Percentiles rank a stretch among this genome's conserved stretches.
Conservation (phyloP, 2,888 invertebrate genomes). For the Sarcophaga caerulescens region DNA sequence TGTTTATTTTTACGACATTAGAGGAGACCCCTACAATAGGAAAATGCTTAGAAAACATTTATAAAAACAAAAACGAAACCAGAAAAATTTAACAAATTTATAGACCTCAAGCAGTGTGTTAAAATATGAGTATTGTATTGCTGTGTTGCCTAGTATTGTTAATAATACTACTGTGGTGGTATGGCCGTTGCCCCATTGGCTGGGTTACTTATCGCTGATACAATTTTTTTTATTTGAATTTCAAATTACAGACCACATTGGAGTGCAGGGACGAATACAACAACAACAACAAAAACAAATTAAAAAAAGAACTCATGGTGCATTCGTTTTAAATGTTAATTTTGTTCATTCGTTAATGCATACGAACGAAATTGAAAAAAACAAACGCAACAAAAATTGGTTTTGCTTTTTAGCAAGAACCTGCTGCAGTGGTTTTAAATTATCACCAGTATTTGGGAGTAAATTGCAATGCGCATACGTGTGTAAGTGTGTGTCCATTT, state of each 20-base stretch:
- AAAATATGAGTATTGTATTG: constrained; percentile 60
- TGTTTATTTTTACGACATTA: constrained; percentile 42
- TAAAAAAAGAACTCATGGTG: neutral
- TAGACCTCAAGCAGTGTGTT: constrained; percentile 60
- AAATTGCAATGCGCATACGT: neutral
- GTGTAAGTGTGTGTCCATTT: constrained; percentile 11
- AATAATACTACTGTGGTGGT: neutral
- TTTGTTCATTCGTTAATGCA: constrained; percentile 30
- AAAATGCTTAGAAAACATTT: constrained; percentile 30
- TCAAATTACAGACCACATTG: constrained; percentile 49
- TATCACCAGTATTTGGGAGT: constrained; percentile 34
- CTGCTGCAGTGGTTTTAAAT: constrained; percentile 65
- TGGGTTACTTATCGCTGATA: constrained; percentile 35
- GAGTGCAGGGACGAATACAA: neutral
- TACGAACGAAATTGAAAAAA: constrained; percentile 31
- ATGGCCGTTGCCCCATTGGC: neutral
- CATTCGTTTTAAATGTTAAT: constrained; percentile 60
- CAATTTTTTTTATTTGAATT: constrained; percentile 55
- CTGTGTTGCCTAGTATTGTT: constrained; percentile 25
- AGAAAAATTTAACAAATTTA: constrained; percentile 32
- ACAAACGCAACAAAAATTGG: constrained; percentile 11
- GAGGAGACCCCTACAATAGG: constrained; percentile 56
- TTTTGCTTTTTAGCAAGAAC: constrained; percentile 59
- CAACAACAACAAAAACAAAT: constrained; percentile 9
- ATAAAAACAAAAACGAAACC: neutral